Evolutionary conservation across 2,113 vertebrate species (phyloP).

Genomic region (Solea solea): DNA sequence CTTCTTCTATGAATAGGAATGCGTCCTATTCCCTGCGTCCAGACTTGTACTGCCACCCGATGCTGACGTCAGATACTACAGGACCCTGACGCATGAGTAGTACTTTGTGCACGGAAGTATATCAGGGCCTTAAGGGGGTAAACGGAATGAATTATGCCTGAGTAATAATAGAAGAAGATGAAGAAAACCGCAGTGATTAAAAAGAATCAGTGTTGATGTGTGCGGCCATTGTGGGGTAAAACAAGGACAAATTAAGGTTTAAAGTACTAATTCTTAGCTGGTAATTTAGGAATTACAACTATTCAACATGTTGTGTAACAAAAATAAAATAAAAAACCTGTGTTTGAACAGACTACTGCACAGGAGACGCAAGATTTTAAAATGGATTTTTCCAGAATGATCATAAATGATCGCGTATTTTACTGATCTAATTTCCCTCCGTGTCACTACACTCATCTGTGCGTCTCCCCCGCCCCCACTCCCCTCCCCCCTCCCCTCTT

Average conservation of each 20-base stretch:
- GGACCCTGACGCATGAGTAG: too few relatives aligned
- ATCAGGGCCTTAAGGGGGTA: too few relatives aligned
- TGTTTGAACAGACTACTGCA: too few relatives aligned
- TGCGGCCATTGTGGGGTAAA: not conserved
- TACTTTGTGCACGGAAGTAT: too few relatives aligned
- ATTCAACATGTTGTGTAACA: conserved; percentile 23
- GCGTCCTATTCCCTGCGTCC: too few relatives aligned
- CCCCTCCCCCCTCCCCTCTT: conserved; percentile 13
- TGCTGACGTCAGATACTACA: too few relatives aligned
- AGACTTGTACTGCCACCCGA: too few relatives aligned
- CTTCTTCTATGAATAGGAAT: too few relatives aligned
- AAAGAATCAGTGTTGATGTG: conserved; percentile 16
- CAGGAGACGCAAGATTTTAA: conserved; percentile 36
- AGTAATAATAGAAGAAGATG: not conserved
- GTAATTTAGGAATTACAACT: conserved; percentile 30
- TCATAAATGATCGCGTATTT: conserved; percentile 50
- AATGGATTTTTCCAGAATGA: conserved; percentile 57
- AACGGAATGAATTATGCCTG: too few relatives aligned
- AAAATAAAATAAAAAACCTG: too few relatives aligned
- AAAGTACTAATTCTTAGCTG: conserved; percentile 18
- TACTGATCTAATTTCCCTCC: conserved; percentile 55
- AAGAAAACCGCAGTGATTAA: conserved; percentile 12
- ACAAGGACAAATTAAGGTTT: conserved; percentile 16
- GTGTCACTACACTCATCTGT: conserved; percentile 16
- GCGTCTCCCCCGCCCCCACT: not conserved